Percentiles rank a stretch among this genome's conserved stretches.
Conservation (phyloP, 2,797 vertebrate species). For the Mormyrops boulengeri region DNA sequence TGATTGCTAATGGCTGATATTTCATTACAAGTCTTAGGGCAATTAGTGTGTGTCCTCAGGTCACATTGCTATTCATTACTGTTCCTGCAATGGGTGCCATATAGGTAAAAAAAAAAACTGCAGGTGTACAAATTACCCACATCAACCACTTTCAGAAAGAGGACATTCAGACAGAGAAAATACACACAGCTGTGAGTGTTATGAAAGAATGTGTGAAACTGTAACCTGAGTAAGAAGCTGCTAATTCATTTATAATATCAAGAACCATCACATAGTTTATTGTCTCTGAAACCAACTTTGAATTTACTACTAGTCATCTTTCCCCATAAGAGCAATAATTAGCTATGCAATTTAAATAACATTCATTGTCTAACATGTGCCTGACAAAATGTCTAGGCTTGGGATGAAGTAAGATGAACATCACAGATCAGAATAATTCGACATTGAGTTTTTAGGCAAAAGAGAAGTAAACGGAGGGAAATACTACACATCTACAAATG, state of each 20-base stretch:
- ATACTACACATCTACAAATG: neutral
- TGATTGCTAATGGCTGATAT: neutral
- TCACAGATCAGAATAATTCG: neutral
- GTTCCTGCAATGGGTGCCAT: neutral
- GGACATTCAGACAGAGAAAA: neutral
- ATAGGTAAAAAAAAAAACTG: neutral
- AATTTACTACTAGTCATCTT: neutral
- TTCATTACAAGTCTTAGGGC: neutral
- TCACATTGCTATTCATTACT: neutral
- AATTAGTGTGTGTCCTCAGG: neutral
- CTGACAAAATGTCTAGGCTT: neutral
- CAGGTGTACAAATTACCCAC: neutral
- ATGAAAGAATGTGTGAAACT: neutral
- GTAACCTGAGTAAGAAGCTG: neutral
- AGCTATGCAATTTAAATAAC: neutral
- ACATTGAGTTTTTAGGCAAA: neutral
- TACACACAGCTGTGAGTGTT: neutral
- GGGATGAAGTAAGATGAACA: neutral
- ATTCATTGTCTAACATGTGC: neutral
- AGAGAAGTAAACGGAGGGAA: neutral
- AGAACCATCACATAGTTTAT: neutral
- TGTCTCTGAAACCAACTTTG: neutral
- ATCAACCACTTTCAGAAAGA: neutral
- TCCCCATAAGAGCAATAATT: neutral
- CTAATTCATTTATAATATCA: slow-evolving; percentile 8